Percentiles rank a stretch among this genome's conserved stretches.
Conservation (phyloP, 2,888 invertebrate species). For the Sinohyriopsis cumingii region DNA sequence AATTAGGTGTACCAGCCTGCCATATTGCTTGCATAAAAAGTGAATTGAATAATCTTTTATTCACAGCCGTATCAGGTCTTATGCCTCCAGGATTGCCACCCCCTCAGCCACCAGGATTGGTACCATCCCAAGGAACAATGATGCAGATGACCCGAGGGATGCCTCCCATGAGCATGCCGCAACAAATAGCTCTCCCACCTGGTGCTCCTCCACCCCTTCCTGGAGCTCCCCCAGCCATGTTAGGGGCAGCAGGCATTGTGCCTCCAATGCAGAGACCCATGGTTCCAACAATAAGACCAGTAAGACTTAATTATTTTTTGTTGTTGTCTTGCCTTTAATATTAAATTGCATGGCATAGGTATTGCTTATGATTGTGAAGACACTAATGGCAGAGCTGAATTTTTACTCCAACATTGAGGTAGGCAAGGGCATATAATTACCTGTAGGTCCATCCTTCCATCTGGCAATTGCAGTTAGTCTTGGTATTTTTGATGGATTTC, state of each 20-base stretch:
- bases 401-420: no score
- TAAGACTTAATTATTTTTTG: slow-evolving; percentile 8
- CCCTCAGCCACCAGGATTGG: slow-evolving; percentile 24
- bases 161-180: slow-evolving; percentile 40
- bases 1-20: not conserved
- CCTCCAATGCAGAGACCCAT: slow-evolving; percentile 1
- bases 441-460: no score
- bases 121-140: slow-evolving; percentile 31
- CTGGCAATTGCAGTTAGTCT: no score
- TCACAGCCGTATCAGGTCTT: not conserved
- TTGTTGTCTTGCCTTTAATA: not conserved
- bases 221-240: slow-evolving; percentile 12
- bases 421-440: no score
- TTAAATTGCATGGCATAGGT: slow-evolving; percentile 1
- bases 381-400: no score
- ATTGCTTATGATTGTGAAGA: no score
- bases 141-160: slow-evolving; percentile 41
- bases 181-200: slow-evolving; percentile 34
- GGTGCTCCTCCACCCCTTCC: slow-evolving; percentile 31
- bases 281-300: slow-evolving; percentile 18
- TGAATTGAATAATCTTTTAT: not conserved
- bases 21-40: not conserved
- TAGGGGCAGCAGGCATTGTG: slow-evolving; percentile 11
- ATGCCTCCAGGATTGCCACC: slow-evolving; percentile 16
- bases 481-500: no score